Conservation (phyloP, 2,888 invertebrate species). For the Limnephilus marmoratus region DNA sequence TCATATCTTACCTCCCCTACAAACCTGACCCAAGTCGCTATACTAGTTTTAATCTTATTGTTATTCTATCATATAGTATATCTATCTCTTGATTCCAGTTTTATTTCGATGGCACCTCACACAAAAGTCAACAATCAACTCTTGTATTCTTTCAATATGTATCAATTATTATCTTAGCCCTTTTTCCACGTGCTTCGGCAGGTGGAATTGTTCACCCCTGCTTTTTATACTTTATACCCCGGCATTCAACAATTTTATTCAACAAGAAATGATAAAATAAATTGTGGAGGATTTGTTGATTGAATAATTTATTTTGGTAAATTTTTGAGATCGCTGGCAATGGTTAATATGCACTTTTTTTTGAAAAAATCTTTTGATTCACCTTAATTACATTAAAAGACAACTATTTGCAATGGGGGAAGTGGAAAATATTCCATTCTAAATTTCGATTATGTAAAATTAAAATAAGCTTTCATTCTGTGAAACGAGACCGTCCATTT, state of each 20-base stretch:
- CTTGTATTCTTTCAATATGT: neutral
- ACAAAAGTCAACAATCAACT: neutral
- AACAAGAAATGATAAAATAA: neutral
- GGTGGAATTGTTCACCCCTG: neutral
- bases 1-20: neutral
- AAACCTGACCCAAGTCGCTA: neutral
- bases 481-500: no score
- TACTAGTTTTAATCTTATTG: constrained; percentile 2
- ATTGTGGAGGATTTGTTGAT: neutral
- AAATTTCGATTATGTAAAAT: no score
- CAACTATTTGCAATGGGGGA: no score
- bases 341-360: no score
- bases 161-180: neutral
- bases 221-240: neutral
- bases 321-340: no score
- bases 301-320: no score
- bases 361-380: no score
- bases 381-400: no score
- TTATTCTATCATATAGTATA: neutral
- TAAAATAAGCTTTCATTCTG: no score
- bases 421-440: no score
- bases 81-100: neutral
- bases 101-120: neutral
- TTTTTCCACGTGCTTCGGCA: neutral
- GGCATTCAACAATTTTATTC: neutral